Evolutionary conservation across 2,888 invertebrate genomes (phyloP), one percentile per base, ranked within the genome.

Genomic region (Strigamia transsilvanica): DNA sequence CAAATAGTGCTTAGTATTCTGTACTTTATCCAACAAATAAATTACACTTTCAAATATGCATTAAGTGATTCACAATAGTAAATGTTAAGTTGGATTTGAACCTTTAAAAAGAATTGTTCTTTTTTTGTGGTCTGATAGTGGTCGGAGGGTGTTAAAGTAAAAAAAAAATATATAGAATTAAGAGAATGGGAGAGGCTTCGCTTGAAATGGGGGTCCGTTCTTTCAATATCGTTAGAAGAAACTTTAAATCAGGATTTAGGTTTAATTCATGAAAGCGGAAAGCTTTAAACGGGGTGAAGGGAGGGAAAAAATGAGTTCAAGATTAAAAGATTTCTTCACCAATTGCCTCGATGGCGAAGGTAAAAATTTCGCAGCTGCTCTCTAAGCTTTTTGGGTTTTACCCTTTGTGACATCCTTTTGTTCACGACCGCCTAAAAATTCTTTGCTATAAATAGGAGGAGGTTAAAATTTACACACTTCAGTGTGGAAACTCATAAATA

Each of bases 331-430:
- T 73, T 73, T 27, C 32, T 12, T 21, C 12, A n/a, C 73, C 73
- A 73, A 73, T 73, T 73, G 73, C 73, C 27, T 73, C 32, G 73
- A 27, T 73, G 32, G 27, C n/a, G 73, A 32, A 73, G 73, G 73
- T 73, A 73, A 73, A 73, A 73, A 73, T 73, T 73, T 23, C 32
- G 73, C 73, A 73, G 73, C 73, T 73, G 73, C 73, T 73, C 73
- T 73, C 73, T 73, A 61, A 61, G 73, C 73, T 73, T 4, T 18
- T 6, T 56, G 6, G 9, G 18, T 56, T 56, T 73, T 32, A 73
- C 73, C 73, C 73, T 73, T 73, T 73, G 73, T 73, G 32, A 73
- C 73, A 73, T 73, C 73, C 73, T 73, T 73, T 73, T 73, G 73
- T 73, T 73, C 73, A 32, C 73, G 5, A 27, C 27, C 32, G 32